Evolutionary conservation across 2,797 vertebrate species (phyloP).

Genomic region (Takifugu ocellatus): DNA sequence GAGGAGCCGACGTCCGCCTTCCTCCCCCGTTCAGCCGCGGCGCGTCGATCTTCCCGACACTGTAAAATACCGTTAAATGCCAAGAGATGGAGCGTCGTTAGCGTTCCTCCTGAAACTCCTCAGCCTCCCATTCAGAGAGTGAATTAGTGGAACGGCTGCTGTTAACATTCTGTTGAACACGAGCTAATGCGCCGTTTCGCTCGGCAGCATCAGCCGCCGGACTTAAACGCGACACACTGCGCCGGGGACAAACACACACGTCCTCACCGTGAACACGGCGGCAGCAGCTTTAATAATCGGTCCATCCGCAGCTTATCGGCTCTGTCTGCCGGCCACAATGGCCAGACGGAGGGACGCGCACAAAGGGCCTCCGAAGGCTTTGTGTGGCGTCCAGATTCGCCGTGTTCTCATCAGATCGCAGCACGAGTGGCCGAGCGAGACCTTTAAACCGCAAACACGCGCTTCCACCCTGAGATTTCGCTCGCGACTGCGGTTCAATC

Average conservation of each 20-base stretch:
- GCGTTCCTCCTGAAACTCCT: background rate
- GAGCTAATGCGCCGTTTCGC: slow-evolving; percentile 44
- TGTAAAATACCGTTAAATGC: too few species aligned
- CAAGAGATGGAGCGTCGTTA: background rate
- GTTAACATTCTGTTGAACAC: slow-evolving; percentile 47
- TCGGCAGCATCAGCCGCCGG: slow-evolving; percentile 19
- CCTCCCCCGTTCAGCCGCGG: too few species aligned
- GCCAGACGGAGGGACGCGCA: slow-evolving; percentile 68
- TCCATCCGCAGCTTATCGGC: slow-evolving; percentile 67
- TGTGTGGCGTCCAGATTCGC: slow-evolving; percentile 28
- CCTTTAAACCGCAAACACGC: too few species aligned
- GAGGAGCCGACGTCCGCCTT: too few species aligned
- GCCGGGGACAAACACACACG: background rate
- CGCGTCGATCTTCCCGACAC: too few species aligned
- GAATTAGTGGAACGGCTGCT: slow-evolving; percentile 24
- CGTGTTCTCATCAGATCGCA: too few species aligned
- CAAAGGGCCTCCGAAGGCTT: slow-evolving; percentile 69
- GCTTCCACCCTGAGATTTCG: background rate
- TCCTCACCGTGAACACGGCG: slow-evolving; percentile 27
- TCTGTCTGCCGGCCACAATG: slow-evolving; percentile 68
- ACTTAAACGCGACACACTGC: slow-evolving; percentile 36
- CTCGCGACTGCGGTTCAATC: slow-evolving; percentile 5
- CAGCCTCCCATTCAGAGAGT: slow-evolving; percentile 19
- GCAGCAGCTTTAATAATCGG: slow-evolving; percentile 60
- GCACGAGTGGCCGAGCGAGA: too few species aligned